A percentile compares a stretch with the other conserved stretches of the same genome.
phyloP scores from a whole-genome alignment of 2,888 invertebrate species.

The Celastrina argiolus region DNA sequence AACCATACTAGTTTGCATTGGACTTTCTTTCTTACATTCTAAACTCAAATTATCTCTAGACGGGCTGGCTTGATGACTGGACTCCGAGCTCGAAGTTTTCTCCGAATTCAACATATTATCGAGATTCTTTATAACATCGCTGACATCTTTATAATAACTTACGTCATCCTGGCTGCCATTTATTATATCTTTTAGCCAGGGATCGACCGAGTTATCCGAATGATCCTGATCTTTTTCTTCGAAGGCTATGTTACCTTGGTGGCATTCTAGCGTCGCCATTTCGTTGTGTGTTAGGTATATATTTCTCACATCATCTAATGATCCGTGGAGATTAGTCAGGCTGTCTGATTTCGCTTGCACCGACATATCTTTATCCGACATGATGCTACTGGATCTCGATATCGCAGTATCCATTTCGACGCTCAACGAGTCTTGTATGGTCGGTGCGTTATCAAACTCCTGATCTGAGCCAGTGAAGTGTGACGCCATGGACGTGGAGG shows the following conservation, averaged over 20 bases:
- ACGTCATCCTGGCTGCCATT: slow-evolving; percentile 78
- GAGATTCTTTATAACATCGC: slow-evolving; percentile 80
- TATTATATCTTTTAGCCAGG: slow-evolving; percentile 79
- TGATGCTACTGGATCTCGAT: slow-evolving; percentile 63
- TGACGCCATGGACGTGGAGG: slow-evolving; percentile 52
- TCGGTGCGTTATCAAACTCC: slow-evolving; percentile 48
- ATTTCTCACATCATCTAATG: slow-evolving; percentile 78
- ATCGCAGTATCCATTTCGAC: slow-evolving; percentile 60
- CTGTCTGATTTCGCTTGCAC: slow-evolving; percentile 72
- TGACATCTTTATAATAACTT: slow-evolving; percentile 78
- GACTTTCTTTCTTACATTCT: slow-evolving; percentile 69
- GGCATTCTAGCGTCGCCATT: slow-evolving; percentile 58
- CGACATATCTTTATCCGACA: slow-evolving; percentile 65
- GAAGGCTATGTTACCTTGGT: slow-evolving; percentile 58
- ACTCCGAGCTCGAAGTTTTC: slow-evolving; percentile 78
- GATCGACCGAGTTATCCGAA: slow-evolving; percentile 73
- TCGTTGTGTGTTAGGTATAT: slow-evolving; percentile 70
- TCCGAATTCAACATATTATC: slow-evolving; percentile 80
- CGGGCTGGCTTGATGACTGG: slow-evolving; percentile 76
- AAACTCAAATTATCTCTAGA: slow-evolving; percentile 69
- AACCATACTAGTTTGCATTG: slow-evolving; percentile 62
- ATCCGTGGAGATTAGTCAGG: slow-evolving; percentile 83
- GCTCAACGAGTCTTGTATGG: slow-evolving; percentile 53
- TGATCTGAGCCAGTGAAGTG: slow-evolving; percentile 57
- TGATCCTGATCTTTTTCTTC: slow-evolving; percentile 60